Evolutionary conservation across 2,113 vertebrate genomes (phyloP), one percentile per base, ranked within the genome.

Genomic region (Gymnocephalus cernua): DNA sequence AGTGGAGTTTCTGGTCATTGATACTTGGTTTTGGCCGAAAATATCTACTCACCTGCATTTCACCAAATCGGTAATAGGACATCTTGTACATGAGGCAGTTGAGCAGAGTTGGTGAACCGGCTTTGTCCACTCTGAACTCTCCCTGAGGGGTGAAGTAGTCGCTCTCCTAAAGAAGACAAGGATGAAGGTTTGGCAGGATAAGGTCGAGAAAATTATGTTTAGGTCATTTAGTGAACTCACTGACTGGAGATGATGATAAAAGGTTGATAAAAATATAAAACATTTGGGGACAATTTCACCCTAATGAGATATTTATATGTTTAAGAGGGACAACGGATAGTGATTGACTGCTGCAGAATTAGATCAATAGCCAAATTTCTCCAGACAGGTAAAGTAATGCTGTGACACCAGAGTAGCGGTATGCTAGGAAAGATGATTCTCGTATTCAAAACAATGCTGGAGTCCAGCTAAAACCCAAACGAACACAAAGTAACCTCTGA

Each of bases 71-170:
- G 91, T 99, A 99, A 83, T 99, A 99, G 6, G 98, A 99, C 98
- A 99, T 99, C 96, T 99, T 99, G 94, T 99, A 99, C 98, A 99
- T 99, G 89, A 99, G 97, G 90, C 98, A 99, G 95, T 99, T 99
- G 89, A 99, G 96, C 88, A 99, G 93, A 47, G 97, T 99, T 44
- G 98, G 98, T 27, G 98, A 99, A 50, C 98, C 98, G 69, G 97
- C 98, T 91, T 99, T 99, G 92, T 99, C 98, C 86, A 99, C 98
- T 29, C 98, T 95, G 86, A 99, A 99, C 93, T 99, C 98, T 90
- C 98, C 98, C 92, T 99, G 98, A 72, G 98, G 98, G 45, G 98
- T 99, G 89, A 99, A 99, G 93, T 99, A 99, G 91, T 99, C 98
- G 48, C 98, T 99, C 96, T 99, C 98, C 98, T 99, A 80, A 1